Evolutionary conservation across 1,140 invertebrate species (phyloP), one percentile per base, ranked within the genome.

Genomic region (Drosophila burlai): DNA sequence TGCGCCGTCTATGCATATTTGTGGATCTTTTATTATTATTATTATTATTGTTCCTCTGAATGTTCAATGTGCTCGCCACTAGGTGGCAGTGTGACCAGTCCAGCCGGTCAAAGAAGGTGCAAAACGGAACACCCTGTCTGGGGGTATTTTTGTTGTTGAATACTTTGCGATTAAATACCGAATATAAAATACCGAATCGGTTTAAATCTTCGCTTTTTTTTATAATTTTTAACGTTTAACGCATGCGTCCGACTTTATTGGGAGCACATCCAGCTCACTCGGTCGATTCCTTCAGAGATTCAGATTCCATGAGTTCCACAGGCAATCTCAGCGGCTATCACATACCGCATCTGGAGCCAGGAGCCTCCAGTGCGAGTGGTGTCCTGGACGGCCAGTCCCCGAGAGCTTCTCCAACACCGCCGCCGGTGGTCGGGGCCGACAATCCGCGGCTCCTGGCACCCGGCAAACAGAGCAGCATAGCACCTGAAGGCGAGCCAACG

Each of bases 1-100:
- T 71, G 26, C 77, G 78, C 16, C 78, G 82, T 18, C 78, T 77
- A 13, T 73, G 76, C 90, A 92, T 92, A 8, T 58, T 68, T 66
- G 42, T 43, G 9, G 29, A 36, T 43, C 11, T 73, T 73, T 24
- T 24, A 24, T 24, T 24, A 24, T 24, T 73, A 11, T 11, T 34
- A 6, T 21, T 18, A 10, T 46, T 38, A 42, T 63, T 40, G 38
- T 16, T 47, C 8, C 0, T 5, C 4, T 26, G 24, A 6, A 26
- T 9, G 18, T 29, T 31, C 47, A 73, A 74, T 74, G 71, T 74
- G 71, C 71, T 72, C 49, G 62, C 61, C 52, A 24, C 15, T n/a
- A 0, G 36, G 15, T 16, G 21, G 2, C 15, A 40, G 54, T 40
- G 54, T 57, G 54, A 57, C 54, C 54, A 57, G 34, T 2, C 9